Percentiles rank a stretch among this genome's conserved stretches.
Conservation (phyloP, 1,140 invertebrate species). For the Pentalonia nigronervosa region DNA sequence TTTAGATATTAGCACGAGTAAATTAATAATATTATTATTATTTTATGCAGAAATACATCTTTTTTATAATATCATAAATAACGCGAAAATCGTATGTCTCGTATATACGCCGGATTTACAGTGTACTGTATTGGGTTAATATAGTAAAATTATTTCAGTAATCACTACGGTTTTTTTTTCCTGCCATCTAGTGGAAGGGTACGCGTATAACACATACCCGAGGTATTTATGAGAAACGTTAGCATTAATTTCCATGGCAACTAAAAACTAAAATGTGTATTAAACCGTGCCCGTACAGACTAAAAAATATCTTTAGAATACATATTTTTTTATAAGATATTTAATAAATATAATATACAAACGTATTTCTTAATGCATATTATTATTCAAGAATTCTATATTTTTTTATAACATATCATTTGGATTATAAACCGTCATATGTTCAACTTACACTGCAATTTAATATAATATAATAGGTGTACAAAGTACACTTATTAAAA, state of each 20-base stretch:
- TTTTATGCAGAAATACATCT: neutral
- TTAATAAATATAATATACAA: neutral
- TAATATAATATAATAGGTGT: neutral
- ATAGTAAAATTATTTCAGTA: neutral
- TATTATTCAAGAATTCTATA: neutral
- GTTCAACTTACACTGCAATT: neutral
- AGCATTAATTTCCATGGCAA: constrained; percentile 4
- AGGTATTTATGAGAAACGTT: neutral
- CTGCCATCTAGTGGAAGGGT: neutral
- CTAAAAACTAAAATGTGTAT: neutral
- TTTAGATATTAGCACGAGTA: neutral
- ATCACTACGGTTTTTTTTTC: neutral
- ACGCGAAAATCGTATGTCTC: neutral
- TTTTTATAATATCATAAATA: neutral
- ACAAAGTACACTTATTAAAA: neutral
- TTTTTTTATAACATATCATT: neutral
- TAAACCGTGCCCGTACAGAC: neutral
- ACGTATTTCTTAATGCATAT: neutral
- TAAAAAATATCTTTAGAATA: neutral
- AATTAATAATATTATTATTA: neutral
- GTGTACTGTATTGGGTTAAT: neutral
- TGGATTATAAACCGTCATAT: neutral
- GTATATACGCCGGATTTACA: neutral
- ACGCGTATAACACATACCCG: neutral
- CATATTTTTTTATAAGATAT: neutral